Base-by-base conservation (phyloP, 2,888 invertebrate species). In the Epinotia brunnichana region DNA sequence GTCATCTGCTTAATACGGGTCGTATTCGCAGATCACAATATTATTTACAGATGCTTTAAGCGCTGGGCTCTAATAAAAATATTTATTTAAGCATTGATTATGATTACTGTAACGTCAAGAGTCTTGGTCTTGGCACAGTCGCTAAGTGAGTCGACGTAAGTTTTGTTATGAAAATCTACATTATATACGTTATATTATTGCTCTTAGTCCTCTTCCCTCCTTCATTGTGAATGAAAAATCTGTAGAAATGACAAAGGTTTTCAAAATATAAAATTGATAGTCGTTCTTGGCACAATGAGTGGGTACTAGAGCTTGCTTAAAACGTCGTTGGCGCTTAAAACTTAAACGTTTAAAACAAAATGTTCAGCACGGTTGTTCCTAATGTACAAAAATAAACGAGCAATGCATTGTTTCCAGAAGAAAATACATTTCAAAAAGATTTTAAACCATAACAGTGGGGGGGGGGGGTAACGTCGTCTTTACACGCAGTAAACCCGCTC, bases 51-150 rank as follows among this genome's bases (percentile, higher is more conserved):
- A 44, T 59, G 51, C 29, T 62, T 41, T 67, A 62, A 56, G 24
- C 41, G 39, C 35, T 68, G 48, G 48, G 56, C 21, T 68, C 39
- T 63, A 63, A 59, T 73, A 73, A 73, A 72, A 63, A 69, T 68
- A 73, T 69, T 73, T 73, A 69, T 69, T 73, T 63, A 17, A 53
- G 63, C 69, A 68, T 63, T 59, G 57, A 63, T 73, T 73, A 73
- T 63, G 62, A 73, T 69, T 63, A 53, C 39, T 39, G 72, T 68
- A 51, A 56, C 59, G 56, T 56, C 10, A 24, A 57, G 41, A 53
- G 41, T 63, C 63, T 69, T 68, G 62, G 39, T 54, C 39, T 48
- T 29, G 39, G 3, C 54, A 54, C 44, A 53, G 44, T 62, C 48
- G 19, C 44, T 48, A 56, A 68, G 54, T 67, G 21, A 24, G 24